Evolutionary conservation across 2,888 invertebrate genomes (phyloP).

Genomic region (Dugesia japonica): DNA sequence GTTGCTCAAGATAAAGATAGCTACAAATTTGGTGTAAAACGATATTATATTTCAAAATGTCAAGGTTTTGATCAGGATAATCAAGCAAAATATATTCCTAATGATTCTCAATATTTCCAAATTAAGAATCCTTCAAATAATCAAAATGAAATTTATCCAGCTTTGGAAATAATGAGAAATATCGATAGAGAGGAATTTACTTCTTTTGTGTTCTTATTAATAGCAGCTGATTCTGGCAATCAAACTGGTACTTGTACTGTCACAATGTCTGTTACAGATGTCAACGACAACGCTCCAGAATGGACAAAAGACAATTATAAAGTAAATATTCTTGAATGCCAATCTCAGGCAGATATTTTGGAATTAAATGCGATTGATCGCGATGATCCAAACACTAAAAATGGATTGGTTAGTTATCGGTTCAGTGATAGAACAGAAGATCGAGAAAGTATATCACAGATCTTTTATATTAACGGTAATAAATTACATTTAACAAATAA

Average conservation of each 20-base stretch:
- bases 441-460: not conserved
- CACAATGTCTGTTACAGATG: not conserved
- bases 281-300: slow-evolving; percentile 10
- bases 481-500: slow-evolving; percentile 13
- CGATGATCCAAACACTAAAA: slow-evolving; percentile 13
- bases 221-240: not conserved
- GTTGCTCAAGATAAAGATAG: slow-evolving; percentile 11
- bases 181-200: not conserved
- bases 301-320: slow-evolving; percentile 3
- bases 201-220: not conserved
- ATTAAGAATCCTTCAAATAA: not conserved
- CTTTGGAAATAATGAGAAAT: not conserved
- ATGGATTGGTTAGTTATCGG: not conserved
- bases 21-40: not conserved
- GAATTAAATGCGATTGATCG: not conserved
- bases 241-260: slow-evolving; percentile 6
- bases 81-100: not conserved
- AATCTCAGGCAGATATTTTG: not conserved
- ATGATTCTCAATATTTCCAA: not conserved
- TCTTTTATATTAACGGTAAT: not conserved
- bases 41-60: not conserved
- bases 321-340: not conserved
- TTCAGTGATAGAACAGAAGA: not conserved
- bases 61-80: not conserved
- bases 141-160: not conserved